Percentiles rank a stretch among this genome's conserved stretches.
Evolutionary conservation across 1,140 invertebrate species (phyloP).

Genomic region (Lerema accius): DNA sequence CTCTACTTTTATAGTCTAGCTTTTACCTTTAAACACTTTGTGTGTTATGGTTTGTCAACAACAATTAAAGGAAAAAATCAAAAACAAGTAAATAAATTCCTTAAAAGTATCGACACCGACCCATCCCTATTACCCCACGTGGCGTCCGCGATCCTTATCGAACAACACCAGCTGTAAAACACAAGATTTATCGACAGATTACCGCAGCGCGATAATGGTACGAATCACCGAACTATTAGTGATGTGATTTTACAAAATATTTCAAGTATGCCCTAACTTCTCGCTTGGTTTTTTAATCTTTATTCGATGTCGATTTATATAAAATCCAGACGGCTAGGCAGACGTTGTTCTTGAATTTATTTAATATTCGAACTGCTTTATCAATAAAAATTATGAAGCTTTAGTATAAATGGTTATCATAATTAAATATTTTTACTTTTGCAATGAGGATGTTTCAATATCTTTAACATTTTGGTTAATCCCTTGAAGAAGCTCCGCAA

Average conservation of each 20-base stretch:
- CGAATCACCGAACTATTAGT: slow-evolving; percentile 78
- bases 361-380: too few species aligned
- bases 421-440: too few species aligned
- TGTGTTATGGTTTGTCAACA: too few species aligned
- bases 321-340: neutral
- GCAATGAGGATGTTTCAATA: too few species aligned
- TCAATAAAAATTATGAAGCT: too few species aligned
- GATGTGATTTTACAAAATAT: slow-evolving; percentile 54
- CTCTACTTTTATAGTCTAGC: too few species aligned
- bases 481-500: too few species aligned
- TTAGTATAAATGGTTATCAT: too few species aligned
- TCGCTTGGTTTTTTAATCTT: slow-evolving; percentile 21
- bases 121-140: slow-evolving; percentile 73
- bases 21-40: too few species aligned
- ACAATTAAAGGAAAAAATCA: too few species aligned
- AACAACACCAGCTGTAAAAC: slow-evolving; percentile 76
- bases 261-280: slow-evolving; percentile 39
- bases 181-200: slow-evolving; percentile 80
- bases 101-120: slow-evolving; percentile 42
- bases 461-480: too few species aligned
- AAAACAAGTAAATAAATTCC: neutral
- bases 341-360: too few species aligned
- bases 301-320: neutral
- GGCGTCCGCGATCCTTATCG: slow-evolving; percentile 74
- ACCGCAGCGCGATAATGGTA: slow-evolving; percentile 64